phyloP scores from a whole-genome alignment of 2,113 vertebrate genomes.

The Cyanoderma ruficeps region DNA sequence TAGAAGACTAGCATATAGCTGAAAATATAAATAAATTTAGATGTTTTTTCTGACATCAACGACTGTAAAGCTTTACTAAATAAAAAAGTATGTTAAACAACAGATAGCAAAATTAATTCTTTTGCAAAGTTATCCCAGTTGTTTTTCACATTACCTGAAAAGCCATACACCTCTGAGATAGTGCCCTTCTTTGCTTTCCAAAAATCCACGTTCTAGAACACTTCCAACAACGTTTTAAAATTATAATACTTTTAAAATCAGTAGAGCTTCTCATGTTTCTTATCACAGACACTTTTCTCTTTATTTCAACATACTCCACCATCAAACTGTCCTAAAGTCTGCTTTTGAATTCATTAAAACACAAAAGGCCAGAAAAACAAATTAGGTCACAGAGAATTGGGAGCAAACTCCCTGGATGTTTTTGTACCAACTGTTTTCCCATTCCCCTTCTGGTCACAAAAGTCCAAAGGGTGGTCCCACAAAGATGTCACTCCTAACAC shows the following conservation, averaged over 20 bases:
- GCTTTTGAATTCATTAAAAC: neutral
- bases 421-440: neutral
- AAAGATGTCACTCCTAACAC: neutral
- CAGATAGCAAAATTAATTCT: neutral
- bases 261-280: neutral
- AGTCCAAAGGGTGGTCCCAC: neutral
- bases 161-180: neutral
- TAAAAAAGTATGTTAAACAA: neutral
- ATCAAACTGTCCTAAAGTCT: neutral
- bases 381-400: neutral
- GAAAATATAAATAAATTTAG: neutral
- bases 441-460: neutral
- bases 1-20: neutral
- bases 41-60: neutral
- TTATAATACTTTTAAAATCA: neutral
- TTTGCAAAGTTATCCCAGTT: neutral
- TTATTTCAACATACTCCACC: neutral
- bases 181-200: neutral
- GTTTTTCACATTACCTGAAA: neutral
- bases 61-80: slow-evolving; percentile 6
- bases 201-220: neutral
- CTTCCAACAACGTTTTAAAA: neutral
- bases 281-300: neutral
- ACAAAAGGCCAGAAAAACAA: neutral
- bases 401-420: neutral